Base-by-base conservation (phyloP, 2,888 invertebrate genomes). In the Cheilosia scutellata region DNA sequence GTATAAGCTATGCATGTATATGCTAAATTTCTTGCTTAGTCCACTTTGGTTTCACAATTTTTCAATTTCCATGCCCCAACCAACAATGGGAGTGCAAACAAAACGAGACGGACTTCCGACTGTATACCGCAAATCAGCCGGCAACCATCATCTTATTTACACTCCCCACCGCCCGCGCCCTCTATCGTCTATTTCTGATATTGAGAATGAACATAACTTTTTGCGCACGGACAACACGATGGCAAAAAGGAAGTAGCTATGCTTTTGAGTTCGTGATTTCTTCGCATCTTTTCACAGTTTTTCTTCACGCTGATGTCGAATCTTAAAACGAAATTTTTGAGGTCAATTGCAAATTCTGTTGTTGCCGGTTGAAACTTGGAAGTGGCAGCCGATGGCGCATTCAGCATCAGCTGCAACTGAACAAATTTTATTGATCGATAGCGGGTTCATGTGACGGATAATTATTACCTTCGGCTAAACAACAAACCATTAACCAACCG, bases 41-140 rank as follows among this genome's bases (percentile, higher is more conserved):
- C 60, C 71, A 75, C 71, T 79, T 75, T 66, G 55, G 80, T 84
- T 84, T 84, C 84, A 80, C 75, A 84, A 79, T 84, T 71, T 78
- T 83, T 74, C 62, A 68, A 83, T 79, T 79, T 78, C 60, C 72
- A 63, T 49, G 31, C 63, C 63, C 27, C 42, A 62, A 29, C 55
- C 60, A 80, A 68, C 72, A 79, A 79, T 65, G 63, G 55, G 4
- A 55, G 55, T 9, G 20, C 16, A 42, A 70, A 74, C 51, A 72
- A 72, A 74, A 74, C 84, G 74, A 79, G 84, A 84, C 84, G 84
- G 70, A 84, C 84, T 84, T 84, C 84, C 84, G 84, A 79, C 75
- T 79, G 57, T 13, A 37, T 37, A 53, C 65, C 47, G 65, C 71
- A 71, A 74, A 79, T 79, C 75, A 84, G 63, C 63, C 63, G 74